phyloP scores from a whole-genome alignment of 2,888 invertebrate genomes.

The Syrphus vitripennis region DNA sequence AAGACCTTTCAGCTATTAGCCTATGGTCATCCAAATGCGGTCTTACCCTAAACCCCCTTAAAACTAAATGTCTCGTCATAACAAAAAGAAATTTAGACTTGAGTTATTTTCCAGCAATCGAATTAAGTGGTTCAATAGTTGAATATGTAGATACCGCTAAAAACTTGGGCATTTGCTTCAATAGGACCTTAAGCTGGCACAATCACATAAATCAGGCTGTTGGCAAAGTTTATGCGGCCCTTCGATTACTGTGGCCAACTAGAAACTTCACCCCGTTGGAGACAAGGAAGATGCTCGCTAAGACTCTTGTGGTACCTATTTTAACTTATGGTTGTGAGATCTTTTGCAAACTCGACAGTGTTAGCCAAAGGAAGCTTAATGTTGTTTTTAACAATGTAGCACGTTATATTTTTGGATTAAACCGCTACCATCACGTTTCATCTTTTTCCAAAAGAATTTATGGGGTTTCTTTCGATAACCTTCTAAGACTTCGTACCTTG shows the following conservation, averaged over 20 bases:
- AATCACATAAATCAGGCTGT: background rate
- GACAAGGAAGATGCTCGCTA: too few relatives aligned
- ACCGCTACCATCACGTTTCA: too few relatives aligned
- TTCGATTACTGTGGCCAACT: background rate
- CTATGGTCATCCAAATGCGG: too few relatives aligned
- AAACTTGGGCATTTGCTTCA: background rate
- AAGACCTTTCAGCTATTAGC: background rate
- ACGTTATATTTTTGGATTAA: too few relatives aligned
- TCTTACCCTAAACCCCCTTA: too few relatives aligned
- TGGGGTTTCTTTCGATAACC: background rate
- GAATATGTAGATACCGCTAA: background rate
- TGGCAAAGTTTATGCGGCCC: background rate
- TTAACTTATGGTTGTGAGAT: too few relatives aligned
- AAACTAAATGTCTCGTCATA: too few relatives aligned
- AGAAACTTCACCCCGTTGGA: background rate
- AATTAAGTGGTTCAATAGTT: background rate
- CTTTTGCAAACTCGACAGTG: background rate
- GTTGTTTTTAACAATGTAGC: background rate
- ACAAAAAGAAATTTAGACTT: too few relatives aligned
- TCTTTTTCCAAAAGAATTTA: too few relatives aligned
- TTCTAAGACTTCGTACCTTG: background rate
- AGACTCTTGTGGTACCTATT: too few relatives aligned
- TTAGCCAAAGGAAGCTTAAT: background rate
- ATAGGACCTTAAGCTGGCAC: background rate
- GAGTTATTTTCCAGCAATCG: background rate